Conservation (phyloP, 2,113 vertebrate genomes). For the Athene cunicularia region DNA sequence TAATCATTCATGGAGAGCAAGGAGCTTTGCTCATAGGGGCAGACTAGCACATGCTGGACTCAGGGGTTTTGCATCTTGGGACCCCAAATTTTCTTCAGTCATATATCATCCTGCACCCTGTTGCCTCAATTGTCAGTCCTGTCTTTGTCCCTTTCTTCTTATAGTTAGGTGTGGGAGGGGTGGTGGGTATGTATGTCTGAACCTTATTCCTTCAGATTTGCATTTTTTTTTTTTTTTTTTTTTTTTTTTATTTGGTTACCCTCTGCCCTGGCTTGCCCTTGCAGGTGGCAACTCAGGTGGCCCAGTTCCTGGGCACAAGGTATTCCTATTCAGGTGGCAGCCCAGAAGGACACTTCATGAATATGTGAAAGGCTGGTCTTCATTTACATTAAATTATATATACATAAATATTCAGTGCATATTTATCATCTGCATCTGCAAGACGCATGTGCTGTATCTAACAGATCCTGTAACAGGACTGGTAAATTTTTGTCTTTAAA, state of each 20-base stretch:
- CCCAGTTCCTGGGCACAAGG: neutral
- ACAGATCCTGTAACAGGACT: neutral
- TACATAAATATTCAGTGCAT: neutral
- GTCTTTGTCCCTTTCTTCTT: neutral
- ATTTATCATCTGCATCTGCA: constrained; percentile 11
- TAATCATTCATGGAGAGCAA: accelerated
- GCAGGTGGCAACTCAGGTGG: constrained; percentile 15
- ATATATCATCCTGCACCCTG: accelerated
- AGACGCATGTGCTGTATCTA: neutral
- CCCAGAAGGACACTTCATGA: neutral
- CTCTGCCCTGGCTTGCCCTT: neutral
- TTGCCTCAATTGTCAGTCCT: neutral
- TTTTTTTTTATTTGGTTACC: accelerated
- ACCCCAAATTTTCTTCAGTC: neutral
- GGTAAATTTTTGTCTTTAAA: neutral
- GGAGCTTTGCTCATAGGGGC: neutral
- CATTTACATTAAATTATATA: neutral
- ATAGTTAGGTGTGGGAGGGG: neutral
- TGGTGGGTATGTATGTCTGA: neutral
- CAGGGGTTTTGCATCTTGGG: neutral
- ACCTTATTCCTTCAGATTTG: neutral
- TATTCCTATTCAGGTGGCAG: neutral
- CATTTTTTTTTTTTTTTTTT: neutral
- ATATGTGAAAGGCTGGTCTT: constrained; percentile 1
- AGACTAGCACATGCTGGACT: neutral